phyloP scores from a whole-genome alignment of 2,888 invertebrate genomes.

The Catocala fraxini region DNA sequence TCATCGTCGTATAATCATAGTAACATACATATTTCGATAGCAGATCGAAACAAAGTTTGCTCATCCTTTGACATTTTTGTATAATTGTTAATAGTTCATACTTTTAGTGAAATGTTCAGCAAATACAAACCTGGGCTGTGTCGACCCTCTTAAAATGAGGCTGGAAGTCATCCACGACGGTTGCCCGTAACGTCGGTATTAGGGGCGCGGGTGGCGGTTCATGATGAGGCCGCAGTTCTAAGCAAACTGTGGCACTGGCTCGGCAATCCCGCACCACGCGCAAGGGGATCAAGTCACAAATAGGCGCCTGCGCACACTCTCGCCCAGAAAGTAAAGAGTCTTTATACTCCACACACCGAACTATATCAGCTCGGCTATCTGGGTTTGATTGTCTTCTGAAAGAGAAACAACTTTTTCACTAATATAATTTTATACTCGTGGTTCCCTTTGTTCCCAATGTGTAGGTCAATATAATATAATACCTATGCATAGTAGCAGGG shows the following conservation, averaged over 20 bases:
- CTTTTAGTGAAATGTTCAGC: too few species aligned
- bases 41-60: too few species aligned
- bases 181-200: too few species aligned
- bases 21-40: too few species aligned
- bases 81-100: too few species aligned
- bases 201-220: too few species aligned
- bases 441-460: not conserved
- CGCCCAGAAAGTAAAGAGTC: slow-evolving; percentile 53
- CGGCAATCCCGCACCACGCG: slow-evolving; percentile 5
- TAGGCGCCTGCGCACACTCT: slow-evolving; percentile 20
- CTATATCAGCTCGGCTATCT: slow-evolving; percentile 81
- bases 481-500: slow-evolving; percentile 74
- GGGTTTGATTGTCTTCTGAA: slow-evolving; percentile 71
- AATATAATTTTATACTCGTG: too few species aligned
- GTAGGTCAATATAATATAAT: slow-evolving; percentile 1
- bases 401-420: not conserved
- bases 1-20: too few species aligned
- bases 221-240: slow-evolving; percentile 63
- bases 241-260: slow-evolving; percentile 66
- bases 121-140: slow-evolving; percentile 57
- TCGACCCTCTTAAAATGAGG: slow-evolving; percentile 60
- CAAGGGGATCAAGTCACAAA: slow-evolving; percentile 19
- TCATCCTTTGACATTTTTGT: too few species aligned
- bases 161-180: slow-evolving; percentile 59
- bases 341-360: slow-evolving; percentile 82